These are phyloP conservation scores for Ridgeia piscesae DNA, from an alignment of 1,140 invertebrate species.

Conservation along the genomic window DNA sequence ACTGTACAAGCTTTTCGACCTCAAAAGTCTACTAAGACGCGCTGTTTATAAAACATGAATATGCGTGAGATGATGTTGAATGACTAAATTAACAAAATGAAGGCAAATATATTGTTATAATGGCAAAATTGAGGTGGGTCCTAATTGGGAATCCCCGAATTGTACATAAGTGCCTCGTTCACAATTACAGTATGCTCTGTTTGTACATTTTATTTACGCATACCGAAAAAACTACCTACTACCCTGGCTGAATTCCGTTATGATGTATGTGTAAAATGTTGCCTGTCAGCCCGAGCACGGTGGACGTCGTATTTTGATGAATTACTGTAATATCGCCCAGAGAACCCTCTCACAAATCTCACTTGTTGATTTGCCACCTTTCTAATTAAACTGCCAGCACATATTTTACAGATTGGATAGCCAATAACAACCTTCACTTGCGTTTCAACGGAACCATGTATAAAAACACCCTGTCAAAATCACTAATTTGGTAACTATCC, in stretches of 20 bases:
- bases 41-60: too few species aligned
- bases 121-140: too few species aligned
- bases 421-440: neutral
- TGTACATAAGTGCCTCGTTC: too few species aligned
- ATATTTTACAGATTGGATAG: neutral
- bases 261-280: neutral
- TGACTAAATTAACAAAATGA: too few species aligned
- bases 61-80: too few species aligned
- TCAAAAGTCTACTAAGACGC: too few species aligned
- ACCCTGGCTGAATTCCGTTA: neutral
- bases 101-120: too few species aligned
- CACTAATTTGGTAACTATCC: neutral
- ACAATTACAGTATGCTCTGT: too few species aligned
- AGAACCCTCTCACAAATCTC: neutral
- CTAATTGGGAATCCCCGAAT: too few species aligned
- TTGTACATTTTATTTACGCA: neutral
- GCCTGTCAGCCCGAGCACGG: neutral
- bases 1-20: too few species aligned
- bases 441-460: neutral
- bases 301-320: neutral
- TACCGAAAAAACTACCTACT: too few species aligned
- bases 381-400: neutral
- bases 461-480: neutral
- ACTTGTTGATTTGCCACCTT: neutral
- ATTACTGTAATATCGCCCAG: conserved; percentile 1